Conservation (phyloP, 1,140 invertebrate species). For the Zaprionus davidi region DNA sequence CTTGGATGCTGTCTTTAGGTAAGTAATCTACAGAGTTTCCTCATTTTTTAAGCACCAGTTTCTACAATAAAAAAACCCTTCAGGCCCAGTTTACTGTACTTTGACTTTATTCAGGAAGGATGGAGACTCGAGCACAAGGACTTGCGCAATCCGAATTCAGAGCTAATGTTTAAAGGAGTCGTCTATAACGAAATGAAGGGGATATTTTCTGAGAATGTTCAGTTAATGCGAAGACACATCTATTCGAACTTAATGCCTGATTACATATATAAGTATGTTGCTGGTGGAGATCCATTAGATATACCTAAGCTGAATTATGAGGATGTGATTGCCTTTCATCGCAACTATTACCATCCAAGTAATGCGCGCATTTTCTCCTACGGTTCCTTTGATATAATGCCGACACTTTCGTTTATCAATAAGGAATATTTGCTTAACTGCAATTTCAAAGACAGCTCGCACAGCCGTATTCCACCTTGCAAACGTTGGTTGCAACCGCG, state of each 20-base stretch:
- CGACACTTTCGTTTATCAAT: constrained; percentile 92
- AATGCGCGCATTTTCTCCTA: constrained; percentile 96
- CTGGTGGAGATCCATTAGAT: constrained; percentile 93
- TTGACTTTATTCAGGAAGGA: constrained; percentile 96
- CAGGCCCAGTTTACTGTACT: constrained; percentile 89
- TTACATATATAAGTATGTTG: constrained; percentile 93
- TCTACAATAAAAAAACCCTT: neutral
- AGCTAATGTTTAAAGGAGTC: constrained; percentile 94
- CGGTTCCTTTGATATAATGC: constrained; percentile 92
- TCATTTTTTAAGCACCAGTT: neutral
- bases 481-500: constrained; percentile 88
- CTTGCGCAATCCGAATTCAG: constrained; percentile 89
- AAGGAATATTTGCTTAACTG: constrained; percentile 88
- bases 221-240: constrained; percentile 90
- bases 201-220: constrained; percentile 93
- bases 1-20: constrained; percentile 92
- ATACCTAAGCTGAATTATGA: constrained; percentile 93
- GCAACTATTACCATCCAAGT: constrained; percentile 94
- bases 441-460: constrained; percentile 86
- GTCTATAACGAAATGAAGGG: constrained; percentile 99
- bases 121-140: constrained; percentile 95
- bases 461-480: constrained; percentile 89
- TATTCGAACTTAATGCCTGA: constrained; percentile 91
- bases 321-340: constrained; percentile 93
- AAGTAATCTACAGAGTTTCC: neutral